phyloP scores from a whole-genome alignment of 2,113 vertebrate species.

The Lota lota region DNA sequence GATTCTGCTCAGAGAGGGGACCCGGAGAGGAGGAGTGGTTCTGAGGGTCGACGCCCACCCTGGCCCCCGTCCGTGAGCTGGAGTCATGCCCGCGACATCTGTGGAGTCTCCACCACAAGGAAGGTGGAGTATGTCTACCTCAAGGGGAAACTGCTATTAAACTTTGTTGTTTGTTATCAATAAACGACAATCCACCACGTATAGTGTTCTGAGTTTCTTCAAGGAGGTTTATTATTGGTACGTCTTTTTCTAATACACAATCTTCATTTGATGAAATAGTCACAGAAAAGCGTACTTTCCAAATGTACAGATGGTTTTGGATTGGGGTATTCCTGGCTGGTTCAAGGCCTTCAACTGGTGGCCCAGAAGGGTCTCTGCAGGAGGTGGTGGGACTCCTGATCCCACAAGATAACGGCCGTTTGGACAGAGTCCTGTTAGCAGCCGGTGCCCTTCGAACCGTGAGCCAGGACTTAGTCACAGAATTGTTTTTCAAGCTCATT shows the following conservation, averaged over 20 bases:
- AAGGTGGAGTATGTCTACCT: slow-evolving; percentile 80
- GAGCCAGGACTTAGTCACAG: slow-evolving; percentile 64
- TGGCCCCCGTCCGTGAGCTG: slow-evolving; percentile 69
- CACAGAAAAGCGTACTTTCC: background rate
- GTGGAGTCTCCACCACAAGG: slow-evolving; percentile 77
- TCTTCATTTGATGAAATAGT: background rate
- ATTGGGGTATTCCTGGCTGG: slow-evolving; percentile 53
- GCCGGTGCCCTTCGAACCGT: slow-evolving; percentile 65
- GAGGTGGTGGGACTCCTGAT: slow-evolving; percentile 67
- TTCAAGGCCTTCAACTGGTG: slow-evolving; percentile 74
- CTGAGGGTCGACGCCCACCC: slow-evolving; percentile 49
- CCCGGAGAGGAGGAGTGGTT: background rate
- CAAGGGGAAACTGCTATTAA: slow-evolving; percentile 80
- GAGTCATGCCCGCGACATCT: slow-evolving; percentile 76
- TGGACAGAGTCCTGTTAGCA: slow-evolving; percentile 58
- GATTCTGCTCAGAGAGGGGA: slow-evolving; percentile 71
- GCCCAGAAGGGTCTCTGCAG: slow-evolving; percentile 67
- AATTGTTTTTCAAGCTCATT: slow-evolving; percentile 81
- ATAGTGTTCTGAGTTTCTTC: too few relatives aligned
- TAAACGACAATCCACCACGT: background rate
- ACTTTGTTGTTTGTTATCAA: slow-evolving; percentile 57
- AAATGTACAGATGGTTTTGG: slow-evolving; percentile 62
- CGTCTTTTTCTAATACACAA: too few relatives aligned
- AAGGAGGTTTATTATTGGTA: too few relatives aligned
- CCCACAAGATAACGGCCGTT: slow-evolving; percentile 57